Evolutionary conservation across 2,888 invertebrate species (phyloP), one percentile per base, ranked within the genome.

Genomic region (Tuberolachnus salignus): DNA sequence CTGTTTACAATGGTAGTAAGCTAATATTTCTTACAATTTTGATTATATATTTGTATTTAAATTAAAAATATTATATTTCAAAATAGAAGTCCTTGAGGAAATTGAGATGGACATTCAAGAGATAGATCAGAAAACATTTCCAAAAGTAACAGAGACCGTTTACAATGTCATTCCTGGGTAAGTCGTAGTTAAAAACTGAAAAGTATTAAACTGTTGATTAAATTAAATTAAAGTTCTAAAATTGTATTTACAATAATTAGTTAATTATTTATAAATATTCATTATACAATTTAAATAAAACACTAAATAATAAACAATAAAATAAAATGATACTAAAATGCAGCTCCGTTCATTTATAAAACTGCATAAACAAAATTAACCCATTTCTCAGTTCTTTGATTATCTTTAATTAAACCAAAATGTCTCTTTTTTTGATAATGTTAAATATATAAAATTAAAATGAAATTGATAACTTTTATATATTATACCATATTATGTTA

Each of bases 151-250:
- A 63, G 63, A 63, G 42, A 42, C 61, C 16, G 6, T 61, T 61
- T 42, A 42, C n/a, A 63, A 42, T 63, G 63, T 44, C 64, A 44
- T 63, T 63, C 63, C 63, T 63, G 63, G 63, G 63, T 63, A 63
- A 44, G 63, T 44, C 19, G 14, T 63, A 63, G 63, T 13, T 63
- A 44, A 63, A 59, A 59, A 26, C 26, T 57, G 23, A 59, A 59
- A 59, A 23, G 26, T 59, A 26, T 59, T 59, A 59, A 59, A 59
- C 55, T 55, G 11, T 59, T 13, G 3, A 59, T 26, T 26, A 59
- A 59, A 59, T 59, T 59, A 16, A 59, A 21, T 57, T 57, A 23
- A 13, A 57, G 23, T 57, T 23, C 21, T 57, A 23, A 57, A 57
- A 57, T 57, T 11, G 21, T 57, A 57, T 57, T 51, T 51, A 51